phyloP scores from a whole-genome alignment of 1,140 invertebrate species.

The Helicoverpa armigera region DNA sequence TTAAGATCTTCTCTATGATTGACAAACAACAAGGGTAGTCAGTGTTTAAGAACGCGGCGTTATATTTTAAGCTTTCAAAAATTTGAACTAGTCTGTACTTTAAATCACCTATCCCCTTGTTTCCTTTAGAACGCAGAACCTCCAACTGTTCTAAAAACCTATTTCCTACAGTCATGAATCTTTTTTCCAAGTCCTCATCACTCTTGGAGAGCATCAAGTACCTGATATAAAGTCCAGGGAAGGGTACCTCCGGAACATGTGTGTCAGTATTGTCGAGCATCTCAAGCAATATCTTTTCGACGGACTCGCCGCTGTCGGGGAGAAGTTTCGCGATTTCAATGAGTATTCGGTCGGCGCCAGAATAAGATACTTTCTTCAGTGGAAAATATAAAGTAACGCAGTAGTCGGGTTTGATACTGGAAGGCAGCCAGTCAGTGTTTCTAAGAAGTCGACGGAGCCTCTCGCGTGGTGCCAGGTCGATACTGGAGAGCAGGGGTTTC shows the following conservation, averaged over 20 bases:
- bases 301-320: constrained; percentile 56
- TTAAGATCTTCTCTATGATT: constrained; percentile 62
- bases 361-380: constrained; percentile 50
- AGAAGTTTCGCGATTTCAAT: constrained; percentile 61
- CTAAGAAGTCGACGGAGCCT: constrained; percentile 41
- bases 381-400: constrained; percentile 57
- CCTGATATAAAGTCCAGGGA: constrained; percentile 60
- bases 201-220: constrained; percentile 62
- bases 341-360: constrained; percentile 46
- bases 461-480: constrained; percentile 10
- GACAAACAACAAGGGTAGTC: constrained; percentile 58
- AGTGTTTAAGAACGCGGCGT: constrained; percentile 62
- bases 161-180: constrained; percentile 61
- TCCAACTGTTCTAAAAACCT: constrained; percentile 54
- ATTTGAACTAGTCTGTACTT: not conserved
- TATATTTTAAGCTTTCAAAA: constrained; percentile 61
- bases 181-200: constrained; percentile 57
- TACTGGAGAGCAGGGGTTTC: constrained; percentile 55
- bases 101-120: not conserved
- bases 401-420: constrained; percentile 62
- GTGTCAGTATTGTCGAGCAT: not conserved
- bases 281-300: constrained; percentile 38
- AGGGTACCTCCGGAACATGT: not conserved
- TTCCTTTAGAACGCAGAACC: not conserved
- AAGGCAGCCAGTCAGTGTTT: constrained; percentile 52